Evolutionary conservation across 2,797 vertebrate species (phyloP), one percentile per base, ranked within the genome.

Genomic region (Catamblyrhynchus diadema): DNA sequence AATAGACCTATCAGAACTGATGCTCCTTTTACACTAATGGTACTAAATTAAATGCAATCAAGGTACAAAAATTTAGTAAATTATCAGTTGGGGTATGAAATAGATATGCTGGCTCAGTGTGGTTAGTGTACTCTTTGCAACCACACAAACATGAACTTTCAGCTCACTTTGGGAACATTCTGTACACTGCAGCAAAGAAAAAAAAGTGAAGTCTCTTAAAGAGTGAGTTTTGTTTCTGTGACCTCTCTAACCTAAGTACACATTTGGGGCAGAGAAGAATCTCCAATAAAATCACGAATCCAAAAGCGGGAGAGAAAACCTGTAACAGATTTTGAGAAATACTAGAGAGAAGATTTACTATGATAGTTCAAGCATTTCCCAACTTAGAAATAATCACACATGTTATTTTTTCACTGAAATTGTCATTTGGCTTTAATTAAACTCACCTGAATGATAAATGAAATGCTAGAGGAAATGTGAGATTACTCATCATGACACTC

Each of bases 401-500:
- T 6, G 10, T 10, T 88, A 20, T 85, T 89, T 86, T 92, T 91
- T 71, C 41, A 17, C 65, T 51, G 25, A 41, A 84, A 56, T 81
- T 84, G 9, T 85, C 73, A 41, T 66, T 88, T 94, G 35, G 10
- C 12, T 88, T 86, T 84, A 94, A 88, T 83, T 81, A 88, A 93
- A 81, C 35, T 93, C 24, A 95, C 37, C 37, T 66, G 73, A 89
- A 79, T n/a, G 19, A 86, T 84, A 65, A 72, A 91, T 80, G 3
- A 87, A 81, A 90, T 51, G 64, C 27, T 83, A 75, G 70, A 88
- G 41, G 60, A 88, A 91, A 94, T 62, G 33, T 79, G 77, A 81
- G 48, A 56, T 66, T 88, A 47, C 54, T 86, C 32, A 75, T 51
- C 28, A 75, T 59, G 47, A 20, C 56, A 65, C 23, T 79, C 14